Evolutionary conservation across 2,113 vertebrate genomes (phyloP).

Genomic region (Brienomyrus longianalis): DNA sequence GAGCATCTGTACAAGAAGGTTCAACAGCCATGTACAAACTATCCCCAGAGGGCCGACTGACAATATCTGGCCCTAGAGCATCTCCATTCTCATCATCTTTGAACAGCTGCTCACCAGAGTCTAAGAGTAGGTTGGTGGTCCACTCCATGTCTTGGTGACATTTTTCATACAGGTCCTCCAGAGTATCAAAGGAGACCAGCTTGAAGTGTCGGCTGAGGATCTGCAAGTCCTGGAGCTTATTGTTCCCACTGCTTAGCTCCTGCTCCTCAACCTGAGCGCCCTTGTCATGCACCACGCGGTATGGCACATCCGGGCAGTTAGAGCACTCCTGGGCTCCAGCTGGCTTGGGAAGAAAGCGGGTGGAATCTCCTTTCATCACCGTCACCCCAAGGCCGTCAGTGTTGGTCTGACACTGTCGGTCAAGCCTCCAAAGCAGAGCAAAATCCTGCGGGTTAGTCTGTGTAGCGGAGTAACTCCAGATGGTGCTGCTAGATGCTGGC

Average conservation of each 20-base stretch:
- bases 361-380: conserved; percentile 61
- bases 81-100: conserved; percentile 54
- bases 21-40: background rate
- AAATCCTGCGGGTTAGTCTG: conserved; percentile 88
- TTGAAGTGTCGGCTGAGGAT: conserved; percentile 82
- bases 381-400: conserved; percentile 34
- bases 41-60: background rate
- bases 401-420: conserved; percentile 36
- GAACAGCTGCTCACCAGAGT: conserved; percentile 79
- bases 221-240: conserved; percentile 67
- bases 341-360: conserved; percentile 65
- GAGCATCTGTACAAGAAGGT: background rate
- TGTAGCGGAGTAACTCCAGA: conserved; percentile 32
- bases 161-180: conserved; percentile 90
- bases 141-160: conserved; percentile 90
- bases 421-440: conserved; percentile 80
- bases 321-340: conserved; percentile 34
- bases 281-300: conserved; percentile 78
- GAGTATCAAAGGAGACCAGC: conserved; percentile 73
- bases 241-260: conserved; percentile 60
- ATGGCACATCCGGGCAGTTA: conserved; percentile 64
- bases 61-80: conserved; percentile 15
- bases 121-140: conserved; percentile 85
- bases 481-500: conserved; percentile 1
- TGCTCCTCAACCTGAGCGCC: conserved; percentile 83